Conservation (phyloP, 2,888 invertebrate species). For the Macaria liturata region DNA sequence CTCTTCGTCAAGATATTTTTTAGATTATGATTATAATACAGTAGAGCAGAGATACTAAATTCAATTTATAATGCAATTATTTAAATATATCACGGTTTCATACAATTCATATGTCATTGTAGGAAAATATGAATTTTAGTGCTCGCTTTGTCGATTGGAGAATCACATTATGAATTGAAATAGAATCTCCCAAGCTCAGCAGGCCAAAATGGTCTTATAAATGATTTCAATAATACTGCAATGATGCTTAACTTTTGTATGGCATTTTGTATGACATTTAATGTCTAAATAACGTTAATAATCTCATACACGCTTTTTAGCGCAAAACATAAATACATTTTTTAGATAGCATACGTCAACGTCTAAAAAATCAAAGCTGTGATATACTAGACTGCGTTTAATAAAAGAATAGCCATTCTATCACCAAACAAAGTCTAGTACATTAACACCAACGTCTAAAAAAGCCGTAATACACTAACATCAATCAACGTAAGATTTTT, state of each 20-base stretch:
- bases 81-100: too few relatives aligned
- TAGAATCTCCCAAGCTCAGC: constrained; percentile 12
- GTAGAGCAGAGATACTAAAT: too few relatives aligned
- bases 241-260: constrained; percentile 53
- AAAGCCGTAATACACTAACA: too few relatives aligned
- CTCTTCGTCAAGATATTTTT: constrained; percentile 28
- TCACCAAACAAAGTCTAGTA: too few relatives aligned
- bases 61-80: too few relatives aligned
- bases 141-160: too few relatives aligned
- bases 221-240: constrained; percentile 54
- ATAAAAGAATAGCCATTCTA: too few relatives aligned
- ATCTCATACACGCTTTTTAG: constrained; percentile 58
- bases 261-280: constrained; percentile 59
- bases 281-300: constrained; percentile 71
- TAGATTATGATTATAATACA: constrained; percentile 41
- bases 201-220: constrained; percentile 54
- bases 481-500: too few relatives aligned
- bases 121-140: too few relatives aligned
- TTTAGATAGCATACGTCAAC: constrained; percentile 53
- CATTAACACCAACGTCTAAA: too few relatives aligned
- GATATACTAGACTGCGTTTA: constrained; percentile 47
- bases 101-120: too few relatives aligned
- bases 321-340: constrained; percentile 47
- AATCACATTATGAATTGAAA: too few relatives aligned
- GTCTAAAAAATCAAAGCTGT: constrained; percentile 55